phyloP scores from a whole-genome alignment of 2,888 invertebrate genomes.

The Esperia sulphurella region DNA sequence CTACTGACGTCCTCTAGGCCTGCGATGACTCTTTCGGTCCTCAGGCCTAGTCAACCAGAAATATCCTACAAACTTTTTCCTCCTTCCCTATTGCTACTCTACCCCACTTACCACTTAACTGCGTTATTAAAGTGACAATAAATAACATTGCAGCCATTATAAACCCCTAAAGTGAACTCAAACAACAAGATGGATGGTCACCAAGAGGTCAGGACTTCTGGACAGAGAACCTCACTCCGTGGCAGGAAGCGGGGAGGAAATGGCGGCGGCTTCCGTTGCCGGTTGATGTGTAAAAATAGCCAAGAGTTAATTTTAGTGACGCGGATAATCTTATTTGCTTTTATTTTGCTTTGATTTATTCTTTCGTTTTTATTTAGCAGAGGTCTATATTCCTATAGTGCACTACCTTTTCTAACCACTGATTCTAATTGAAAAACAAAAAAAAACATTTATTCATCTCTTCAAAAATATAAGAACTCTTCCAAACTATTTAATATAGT shows the following conservation, averaged over 20 bases:
- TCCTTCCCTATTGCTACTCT: too few relatives aligned
- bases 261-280: slow-evolving; percentile 11
- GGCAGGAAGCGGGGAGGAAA: slow-evolving; percentile 12
- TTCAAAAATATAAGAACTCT: too few relatives aligned
- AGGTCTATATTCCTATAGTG: too few relatives aligned
- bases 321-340: slow-evolving; percentile 3
- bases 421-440: too few relatives aligned
- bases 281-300: slow-evolving; percentile 6
- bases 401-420: too few relatives aligned
- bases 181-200: not conserved
- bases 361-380: not conserved
- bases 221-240: slow-evolving; percentile 12
- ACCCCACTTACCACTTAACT: too few relatives aligned
- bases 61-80: too few relatives aligned
- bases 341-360: not conserved
- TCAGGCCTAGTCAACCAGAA: too few relatives aligned
- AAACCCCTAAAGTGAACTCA: not conserved
- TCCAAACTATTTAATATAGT: too few relatives aligned
- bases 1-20: too few relatives aligned
- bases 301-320: not conserved
- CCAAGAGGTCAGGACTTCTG: slow-evolving; percentile 1
- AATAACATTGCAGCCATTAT: not conserved
- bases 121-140: not conserved
- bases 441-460: too few relatives aligned
- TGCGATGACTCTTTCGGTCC: too few relatives aligned